Percentiles rank a stretch among this genome's conserved stretches.
These are phyloP conservation scores for Melitaea athalia DNA, from an alignment of 2,888 invertebrate genomes.

Conservation along the genomic window DNA sequence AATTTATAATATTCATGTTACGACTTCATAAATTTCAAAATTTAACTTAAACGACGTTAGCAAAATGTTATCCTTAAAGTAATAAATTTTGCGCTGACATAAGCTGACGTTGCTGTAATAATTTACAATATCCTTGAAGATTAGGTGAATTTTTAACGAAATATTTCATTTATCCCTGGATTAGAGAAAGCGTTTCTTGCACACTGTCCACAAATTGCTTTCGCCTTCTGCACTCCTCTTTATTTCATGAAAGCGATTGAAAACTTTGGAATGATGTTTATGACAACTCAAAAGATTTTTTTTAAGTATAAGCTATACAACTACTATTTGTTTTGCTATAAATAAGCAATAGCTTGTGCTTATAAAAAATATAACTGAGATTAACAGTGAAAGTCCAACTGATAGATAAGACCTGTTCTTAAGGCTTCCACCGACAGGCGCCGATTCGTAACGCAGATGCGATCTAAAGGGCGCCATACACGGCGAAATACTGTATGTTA, in stretches of 20 bases:
- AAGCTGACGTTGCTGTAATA: slow-evolving; percentile 12
- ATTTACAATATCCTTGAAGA: slow-evolving; percentile 39
- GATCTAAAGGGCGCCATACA: no score
- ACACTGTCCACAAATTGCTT: slow-evolving; percentile 48
- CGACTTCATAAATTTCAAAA: background rate
- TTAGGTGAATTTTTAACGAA: slow-evolving; percentile 43
- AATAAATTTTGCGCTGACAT: background rate
- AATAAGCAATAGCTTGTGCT: no score
- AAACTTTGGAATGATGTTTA: slow-evolving; percentile 27
- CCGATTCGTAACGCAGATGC: no score
- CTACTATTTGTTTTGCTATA: background rate
- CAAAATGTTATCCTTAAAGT: background rate
- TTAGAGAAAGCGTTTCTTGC: slow-evolving; percentile 46
- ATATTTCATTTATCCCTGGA: slow-evolving; percentile 45
- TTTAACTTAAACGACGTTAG: background rate
- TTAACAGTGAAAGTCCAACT: no score
- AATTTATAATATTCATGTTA: background rate
- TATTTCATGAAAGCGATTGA: slow-evolving; percentile 37
- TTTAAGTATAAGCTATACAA: background rate
- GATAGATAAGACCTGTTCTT: no score
- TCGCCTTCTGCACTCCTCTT: slow-evolving; percentile 31
- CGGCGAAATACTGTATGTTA: no score
- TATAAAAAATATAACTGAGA: no score
- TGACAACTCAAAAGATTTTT: slow-evolving; percentile 13
- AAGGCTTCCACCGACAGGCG: no score